phyloP scores from a whole-genome alignment of 2,888 invertebrate genomes.

The Luffia ferchaultella region DNA sequence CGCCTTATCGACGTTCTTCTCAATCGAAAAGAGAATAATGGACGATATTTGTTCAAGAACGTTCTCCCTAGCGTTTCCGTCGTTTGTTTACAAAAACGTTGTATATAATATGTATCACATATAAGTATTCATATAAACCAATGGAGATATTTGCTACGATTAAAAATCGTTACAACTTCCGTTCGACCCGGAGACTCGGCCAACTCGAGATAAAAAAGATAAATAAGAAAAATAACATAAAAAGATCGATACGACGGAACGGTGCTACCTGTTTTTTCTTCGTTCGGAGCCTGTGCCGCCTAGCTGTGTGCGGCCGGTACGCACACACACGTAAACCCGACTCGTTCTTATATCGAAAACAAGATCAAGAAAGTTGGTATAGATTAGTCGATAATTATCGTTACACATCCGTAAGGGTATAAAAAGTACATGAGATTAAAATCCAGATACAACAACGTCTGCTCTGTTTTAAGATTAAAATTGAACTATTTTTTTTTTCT shows the following conservation, averaged over 20 bases:
- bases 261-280: constrained; percentile 59
- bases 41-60: constrained; percentile 58
- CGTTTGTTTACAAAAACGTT: constrained; percentile 56
- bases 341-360: constrained; percentile 18
- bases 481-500: no score
- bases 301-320: constrained; percentile 45
- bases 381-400: neutral
- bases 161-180: constrained; percentile 66
- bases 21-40: constrained; percentile 49
- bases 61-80: constrained; percentile 55
- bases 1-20: constrained; percentile 46
- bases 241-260: constrained; percentile 60
- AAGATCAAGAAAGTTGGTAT: neutral
- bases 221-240: constrained; percentile 61
- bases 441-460: no score
- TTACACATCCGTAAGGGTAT: neutral
- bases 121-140: constrained; percentile 40
- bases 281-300: neutral
- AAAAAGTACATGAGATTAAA: no score
- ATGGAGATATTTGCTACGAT: constrained; percentile 58
- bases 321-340: constrained; percentile 65
- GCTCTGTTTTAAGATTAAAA: no score
- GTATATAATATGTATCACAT: constrained; percentile 40
- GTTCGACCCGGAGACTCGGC: constrained; percentile 50
- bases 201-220: constrained; percentile 57